Percentiles rank a stretch among this genome's conserved stretches.
Conservation (phyloP, 2,113 vertebrate species). For the Psophia crepitans region DNA sequence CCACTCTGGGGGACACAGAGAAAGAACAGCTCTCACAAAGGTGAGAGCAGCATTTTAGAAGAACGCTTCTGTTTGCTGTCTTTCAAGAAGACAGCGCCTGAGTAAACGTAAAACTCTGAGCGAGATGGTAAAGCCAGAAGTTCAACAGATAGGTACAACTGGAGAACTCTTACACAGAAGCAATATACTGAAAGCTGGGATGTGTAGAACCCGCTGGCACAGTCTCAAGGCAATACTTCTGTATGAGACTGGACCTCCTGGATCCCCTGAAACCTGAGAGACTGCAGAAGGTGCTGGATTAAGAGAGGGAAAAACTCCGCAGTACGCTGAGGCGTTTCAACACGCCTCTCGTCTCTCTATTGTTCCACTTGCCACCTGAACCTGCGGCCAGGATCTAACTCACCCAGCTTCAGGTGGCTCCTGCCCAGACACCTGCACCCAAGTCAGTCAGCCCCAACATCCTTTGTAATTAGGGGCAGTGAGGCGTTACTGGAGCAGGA, state of each 20-base stretch:
- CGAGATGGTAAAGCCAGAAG: neutral
- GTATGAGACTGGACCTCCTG: neutral
- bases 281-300: neutral
- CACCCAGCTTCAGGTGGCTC: neutral
- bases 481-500: neutral
- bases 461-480: neutral
- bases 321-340: fast-evolving
- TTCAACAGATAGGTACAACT: neutral
- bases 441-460: neutral
- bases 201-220: neutral
- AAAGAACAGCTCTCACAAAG: neutral
- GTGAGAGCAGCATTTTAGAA: neutral
- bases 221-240: neutral
- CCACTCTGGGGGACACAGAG: neutral
- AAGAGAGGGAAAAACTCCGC: neutral
- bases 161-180: neutral
- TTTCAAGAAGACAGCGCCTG: neutral
- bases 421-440: neutral
- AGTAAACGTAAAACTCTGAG: neutral
- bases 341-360: neutral
- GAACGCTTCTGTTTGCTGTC: neutral
- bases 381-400: neutral
- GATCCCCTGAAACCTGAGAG: neutral
- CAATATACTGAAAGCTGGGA: neutral
- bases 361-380: neutral